Base-by-base conservation (phyloP, 2,888 invertebrate genomes). In the Tachina grossa region DNA sequence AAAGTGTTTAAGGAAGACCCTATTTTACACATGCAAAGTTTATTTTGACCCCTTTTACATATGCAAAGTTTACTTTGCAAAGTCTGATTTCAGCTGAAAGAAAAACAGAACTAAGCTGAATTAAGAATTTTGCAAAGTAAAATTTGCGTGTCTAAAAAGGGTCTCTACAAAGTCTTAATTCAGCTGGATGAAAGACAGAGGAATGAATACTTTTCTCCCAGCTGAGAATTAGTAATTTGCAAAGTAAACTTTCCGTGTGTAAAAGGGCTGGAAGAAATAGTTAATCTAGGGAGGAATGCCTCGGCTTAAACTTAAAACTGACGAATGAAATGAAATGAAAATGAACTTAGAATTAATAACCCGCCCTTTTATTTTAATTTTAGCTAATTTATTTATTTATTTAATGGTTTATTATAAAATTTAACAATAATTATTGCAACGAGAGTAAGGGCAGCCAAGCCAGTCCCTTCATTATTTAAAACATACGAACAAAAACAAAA, bases 281-380 rank as follows among this genome's bases (percentile, higher is more conserved):
- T 47, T 43, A 57, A 47, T 47, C 47, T 47, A 19, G 51, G 65
- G 49, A 74, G 80, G 74, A 80, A 80, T 80, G 80, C 80, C 65
- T 74, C 51, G 49, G 63, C 53, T 79, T 53, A 41, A 8, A 49
- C 31, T 66, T 47, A 55, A 76, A 76, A 53, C 10, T 63, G 16
- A 53, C 66, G n/a, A 75, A 45, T 41, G 31, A 41, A 69, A 51
- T 53, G 39, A 41, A 69, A 51, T 53, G 19, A 31, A 31, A 39
- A 55, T 65, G 47, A 80, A 57, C 69, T 65, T 72, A 80, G n/a
- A 68, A 69, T 75, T 87, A 85, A 87, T 59, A 63, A 89, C 87
- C 88, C 89, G 88, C 87, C 89, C 89, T 88, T 89, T 88, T 66
- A 85, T 89, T 31, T 87, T 65, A 88, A 84, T 88, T 90, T 55